phyloP scores from a whole-genome alignment of 2,113 vertebrate genomes.

The Chlorodrepanis virens region DNA sequence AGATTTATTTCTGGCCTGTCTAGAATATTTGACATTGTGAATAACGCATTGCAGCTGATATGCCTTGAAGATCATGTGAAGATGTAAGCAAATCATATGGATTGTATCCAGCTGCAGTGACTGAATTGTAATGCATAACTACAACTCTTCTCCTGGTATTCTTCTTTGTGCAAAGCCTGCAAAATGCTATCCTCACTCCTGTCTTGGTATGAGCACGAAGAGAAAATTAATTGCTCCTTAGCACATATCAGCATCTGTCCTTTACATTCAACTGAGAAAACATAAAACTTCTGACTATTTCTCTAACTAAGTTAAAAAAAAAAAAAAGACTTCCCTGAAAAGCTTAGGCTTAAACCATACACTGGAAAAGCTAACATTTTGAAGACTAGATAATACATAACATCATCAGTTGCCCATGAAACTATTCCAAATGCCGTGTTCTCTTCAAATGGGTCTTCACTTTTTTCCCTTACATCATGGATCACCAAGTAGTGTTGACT shows the following conservation, averaged over 20 bases:
- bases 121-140: background rate
- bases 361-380: background rate
- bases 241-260: background rate
- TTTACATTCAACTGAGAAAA: background rate
- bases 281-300: background rate
- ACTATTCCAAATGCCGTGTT: background rate
- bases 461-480: background rate
- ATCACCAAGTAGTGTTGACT: background rate
- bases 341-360: background rate
- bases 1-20: slow-evolving; percentile 48
- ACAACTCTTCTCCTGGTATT: background rate
- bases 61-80: slow-evolving; percentile 32
- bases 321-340: background rate
- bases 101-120: slow-evolving; percentile 9
- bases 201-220: background rate
- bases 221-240: background rate
- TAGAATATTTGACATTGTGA: slow-evolving; percentile 40
- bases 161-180: background rate
- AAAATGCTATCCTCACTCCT: background rate
- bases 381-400: background rate
- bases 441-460: background rate
- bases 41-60: slow-evolving; percentile 41
- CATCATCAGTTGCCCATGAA: background rate
- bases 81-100: slow-evolving; percentile 28
- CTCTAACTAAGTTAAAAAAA: background rate